These are phyloP conservation scores for Cataglyphis rosenhaueri DNA, from an alignment of 2,888 invertebrate genomes.

Conservation along the genomic window DNA sequence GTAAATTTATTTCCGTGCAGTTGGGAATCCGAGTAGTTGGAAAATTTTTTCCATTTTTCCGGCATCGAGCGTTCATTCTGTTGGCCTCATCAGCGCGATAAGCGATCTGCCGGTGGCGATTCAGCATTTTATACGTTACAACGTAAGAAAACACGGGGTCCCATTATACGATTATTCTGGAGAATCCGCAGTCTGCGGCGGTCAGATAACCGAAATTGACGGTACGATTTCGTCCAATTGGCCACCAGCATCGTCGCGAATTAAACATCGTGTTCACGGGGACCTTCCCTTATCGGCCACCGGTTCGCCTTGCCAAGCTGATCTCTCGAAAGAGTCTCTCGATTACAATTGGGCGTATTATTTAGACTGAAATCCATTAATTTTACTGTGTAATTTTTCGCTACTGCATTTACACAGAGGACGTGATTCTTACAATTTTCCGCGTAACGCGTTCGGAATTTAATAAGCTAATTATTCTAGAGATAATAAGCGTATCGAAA, in stretches of 20 bases:
- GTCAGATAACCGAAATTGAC: conserved; percentile 58
- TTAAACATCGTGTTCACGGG: conserved; percentile 44
- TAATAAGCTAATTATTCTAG: neutral
- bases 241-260: conserved; percentile 36
- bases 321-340: conserved; percentile 25
- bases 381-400: conserved; percentile 3
- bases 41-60: conserved; percentile 27
- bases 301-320: conserved; percentile 4
- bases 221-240: conserved; percentile 44
- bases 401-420: neutral
- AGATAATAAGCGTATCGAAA: neutral
- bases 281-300: conserved; percentile 31
- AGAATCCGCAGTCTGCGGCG: conserved; percentile 32
- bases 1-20: conserved; percentile 55
- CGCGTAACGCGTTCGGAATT: neutral
- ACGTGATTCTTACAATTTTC: neutral
- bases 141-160: conserved; percentile 68
- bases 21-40: conserved; percentile 10
- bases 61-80: conserved; percentile 34
- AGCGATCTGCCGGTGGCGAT: conserved; percentile 69
- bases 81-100: conserved; percentile 79
- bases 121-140: conserved; percentile 75
- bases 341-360: conserved; percentile 18
- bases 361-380: conserved; percentile 25
- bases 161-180: conserved; percentile 54